A percentile compares a stretch with the other conserved stretches of the same genome.
Evolutionary conservation across 2,888 invertebrate genomes (phyloP).

Genomic region (Sepioteuthis lessoniana): DNA sequence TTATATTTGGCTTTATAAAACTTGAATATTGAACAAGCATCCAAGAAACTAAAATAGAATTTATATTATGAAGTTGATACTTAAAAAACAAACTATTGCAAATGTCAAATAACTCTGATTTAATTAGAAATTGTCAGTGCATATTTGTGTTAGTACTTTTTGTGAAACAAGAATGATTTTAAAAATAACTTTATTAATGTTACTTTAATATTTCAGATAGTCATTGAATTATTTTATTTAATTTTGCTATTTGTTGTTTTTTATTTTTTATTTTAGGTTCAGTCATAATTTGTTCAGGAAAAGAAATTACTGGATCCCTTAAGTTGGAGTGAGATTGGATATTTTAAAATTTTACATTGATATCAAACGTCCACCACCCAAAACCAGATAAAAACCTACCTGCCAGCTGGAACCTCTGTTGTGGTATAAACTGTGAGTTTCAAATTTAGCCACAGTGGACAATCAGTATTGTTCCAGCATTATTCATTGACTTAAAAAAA

Average conservation of each 20-base stretch:
- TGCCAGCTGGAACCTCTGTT: conserved; percentile 25
- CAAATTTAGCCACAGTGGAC: neutral
- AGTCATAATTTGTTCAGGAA: conserved; percentile 46
- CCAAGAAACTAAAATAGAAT: too few species aligned
- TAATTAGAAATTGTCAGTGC: too few species aligned
- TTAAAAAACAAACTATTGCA: too few species aligned
- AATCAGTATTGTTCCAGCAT: conserved; percentile 35
- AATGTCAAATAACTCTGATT: too few species aligned
- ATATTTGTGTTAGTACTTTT: too few species aligned
- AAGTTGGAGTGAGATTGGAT: conserved; percentile 46
- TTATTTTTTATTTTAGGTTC: conserved; percentile 36
- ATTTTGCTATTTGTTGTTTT: neutral
- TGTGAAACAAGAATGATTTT: neutral
- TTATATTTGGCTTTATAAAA: too few species aligned
- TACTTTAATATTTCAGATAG: neutral
- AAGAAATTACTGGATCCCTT: conserved; percentile 43
- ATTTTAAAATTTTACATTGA: conserved; percentile 37
- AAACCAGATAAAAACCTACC: conserved; percentile 24
- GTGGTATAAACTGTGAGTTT: conserved; percentile 35
- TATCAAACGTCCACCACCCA: neutral
- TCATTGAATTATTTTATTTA: neutral
- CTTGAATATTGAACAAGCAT: too few species aligned
- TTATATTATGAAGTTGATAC: too few species aligned
- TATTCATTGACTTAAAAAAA: neutral
- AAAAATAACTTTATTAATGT: neutral